Evolutionary conservation across 1,140 invertebrate species (phyloP), one percentile per base, ranked within the genome.

Genomic region (Drosophila erecta): DNA sequence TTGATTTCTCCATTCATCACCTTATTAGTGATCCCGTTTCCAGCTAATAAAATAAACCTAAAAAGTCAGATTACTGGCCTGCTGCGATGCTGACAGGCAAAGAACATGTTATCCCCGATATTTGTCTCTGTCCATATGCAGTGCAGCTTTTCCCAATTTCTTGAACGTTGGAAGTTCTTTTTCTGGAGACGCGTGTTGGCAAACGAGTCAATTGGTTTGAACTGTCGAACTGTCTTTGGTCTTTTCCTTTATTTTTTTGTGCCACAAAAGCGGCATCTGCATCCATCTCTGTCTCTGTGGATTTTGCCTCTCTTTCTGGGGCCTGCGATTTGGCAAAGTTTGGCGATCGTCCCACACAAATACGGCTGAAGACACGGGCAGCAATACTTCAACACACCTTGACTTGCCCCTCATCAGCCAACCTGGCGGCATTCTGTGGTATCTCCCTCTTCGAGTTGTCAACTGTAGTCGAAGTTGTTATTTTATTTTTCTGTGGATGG

Each of bases 161-260:
- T 1, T 49, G 47, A 7, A 50, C 17, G 47, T 54, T 27, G 56
- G 38, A 35, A 38, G 43, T 64, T 58, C 35, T 30, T 30, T 33
- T 79, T 54, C 69, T 80, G 79, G 79, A 74, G 77, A 65, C 69
- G 77, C 78, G 69, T 81, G 74, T 86, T 85, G 81, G 67, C 69
- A 66, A 77, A 81, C 77, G 77, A 85, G 76, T 85, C 81, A 84
- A 85, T 85, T 81, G 65, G 81, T 85, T 71, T 71, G 67, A 70
- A 74, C 81, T 70, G 75, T 79, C 81, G 72, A 85, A 80, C 76
- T 81, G 79, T 79, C 79, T 69, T 37, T 17, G 59, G 37, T 38
- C 4, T 38, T 38, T 38, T 38, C 1, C 3, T 12, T 38, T 38
- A 14, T 5, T 14, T 40, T 57, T 47, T 44, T 14, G 60, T 17